phyloP scores from a whole-genome alignment of 2,797 vertebrate species.

The Nothura maculosa region DNA sequence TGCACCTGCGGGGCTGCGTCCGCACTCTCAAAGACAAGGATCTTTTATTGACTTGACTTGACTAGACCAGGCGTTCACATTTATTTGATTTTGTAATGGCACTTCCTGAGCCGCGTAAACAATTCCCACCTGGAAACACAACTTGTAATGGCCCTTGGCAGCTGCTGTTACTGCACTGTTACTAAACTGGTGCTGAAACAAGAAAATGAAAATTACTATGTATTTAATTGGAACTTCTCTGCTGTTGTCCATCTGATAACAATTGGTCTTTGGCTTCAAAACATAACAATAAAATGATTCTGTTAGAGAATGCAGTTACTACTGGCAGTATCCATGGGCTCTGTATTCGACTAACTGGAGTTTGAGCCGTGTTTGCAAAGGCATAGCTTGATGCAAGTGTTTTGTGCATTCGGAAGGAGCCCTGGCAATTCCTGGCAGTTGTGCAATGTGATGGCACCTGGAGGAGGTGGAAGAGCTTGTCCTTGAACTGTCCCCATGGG shows the following conservation, averaged over 20 bases:
- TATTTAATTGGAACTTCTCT: slow-evolving; percentile 30
- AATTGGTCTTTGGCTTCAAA: neutral
- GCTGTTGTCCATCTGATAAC: neutral
- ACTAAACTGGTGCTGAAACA: neutral
- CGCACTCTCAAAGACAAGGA: rapidly evolving
- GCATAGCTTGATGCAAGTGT: neutral
- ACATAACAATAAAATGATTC: neutral
- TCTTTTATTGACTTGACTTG: neutral
- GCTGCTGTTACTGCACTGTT: neutral
- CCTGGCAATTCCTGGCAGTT: neutral
- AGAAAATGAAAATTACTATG: neutral
- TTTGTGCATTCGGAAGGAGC: neutral
- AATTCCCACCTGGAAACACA: neutral
- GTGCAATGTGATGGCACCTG: neutral
- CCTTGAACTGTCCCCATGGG: rapidly evolving
- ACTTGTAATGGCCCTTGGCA: neutral
- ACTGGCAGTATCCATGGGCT: neutral
- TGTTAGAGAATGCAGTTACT: neutral
- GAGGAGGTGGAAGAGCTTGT: rapidly evolving
- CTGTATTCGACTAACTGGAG: neutral
- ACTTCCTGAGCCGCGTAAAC: neutral
- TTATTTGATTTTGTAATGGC: neutral
- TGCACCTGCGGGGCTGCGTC: neutral
- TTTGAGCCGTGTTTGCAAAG: neutral
- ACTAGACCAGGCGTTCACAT: neutral